Evolutionary conservation across 2,888 invertebrate species (phyloP), one percentile per base, ranked within the genome.

Genomic region (Leptopilina myrica): DNA sequence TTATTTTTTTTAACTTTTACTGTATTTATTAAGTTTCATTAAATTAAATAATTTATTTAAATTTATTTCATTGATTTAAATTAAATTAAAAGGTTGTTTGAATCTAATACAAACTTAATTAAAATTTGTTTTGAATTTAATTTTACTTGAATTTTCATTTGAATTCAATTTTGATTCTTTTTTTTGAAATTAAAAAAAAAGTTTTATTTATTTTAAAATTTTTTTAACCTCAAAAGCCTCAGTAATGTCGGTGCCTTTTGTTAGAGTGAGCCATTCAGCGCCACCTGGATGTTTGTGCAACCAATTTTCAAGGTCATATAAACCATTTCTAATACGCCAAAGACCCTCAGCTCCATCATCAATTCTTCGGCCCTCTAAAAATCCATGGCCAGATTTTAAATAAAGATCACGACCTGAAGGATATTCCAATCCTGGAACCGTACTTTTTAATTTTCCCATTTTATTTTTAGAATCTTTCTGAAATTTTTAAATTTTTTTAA

Each of bases 231-330:
- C 96, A 86, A 96, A 97, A 7, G 95, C 94, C 92, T 97, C 96
- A 0, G 96, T 96, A 79, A 97, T 96, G 86, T 97, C 96, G 1
- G 95, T 95, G 0, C 96, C 96, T 93, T 95, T 94, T 1, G 95
- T 94, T 69, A 95, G 92, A 56, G 92, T 92, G 76, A 97, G 88
- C 97, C 97, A 97, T 88, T 95, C 95, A 0, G 93, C 87, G 1
- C 98, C 97, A 56, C 98, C 98, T 0, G 98, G 99, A 93, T 99
- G 99, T 67, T 92, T 93, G 5, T 94, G 91, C 6, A 96, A 92
- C 90, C 98, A 99, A 26, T 94, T 93, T 0, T 95, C 95, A 40
- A 99, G 93, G 92, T 99, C 97, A 91, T 98, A 99, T 33, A 99
- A 92, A 66, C 93, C 92, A 90, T 97, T 93, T 84, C 95, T 93